Evolutionary conservation across 1,140 invertebrate genomes (phyloP).

Genomic region (Drosophila lacertosa): DNA sequence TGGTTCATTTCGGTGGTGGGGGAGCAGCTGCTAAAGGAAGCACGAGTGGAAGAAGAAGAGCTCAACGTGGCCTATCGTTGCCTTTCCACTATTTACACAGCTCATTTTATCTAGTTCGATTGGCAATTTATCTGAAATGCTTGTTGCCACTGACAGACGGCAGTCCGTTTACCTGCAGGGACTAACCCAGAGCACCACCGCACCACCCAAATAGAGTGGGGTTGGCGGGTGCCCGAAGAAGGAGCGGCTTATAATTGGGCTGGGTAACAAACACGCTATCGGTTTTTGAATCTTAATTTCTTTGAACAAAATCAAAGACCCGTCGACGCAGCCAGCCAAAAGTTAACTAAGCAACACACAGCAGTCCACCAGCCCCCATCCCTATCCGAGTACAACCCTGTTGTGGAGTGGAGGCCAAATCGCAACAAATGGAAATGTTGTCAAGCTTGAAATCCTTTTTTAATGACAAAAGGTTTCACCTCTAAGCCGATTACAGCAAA

Average conservation of each 20-base stretch:
- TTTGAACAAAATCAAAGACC: slow-evolving; percentile 56
- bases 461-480: slow-evolving; percentile 82
- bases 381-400: not conserved
- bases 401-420: slow-evolving; percentile 22
- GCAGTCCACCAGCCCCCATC: not conserved
- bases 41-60: not conserved
- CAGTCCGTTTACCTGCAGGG: slow-evolving; percentile 19
- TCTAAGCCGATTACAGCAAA: slow-evolving; percentile 78
- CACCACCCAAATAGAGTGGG: not conserved
- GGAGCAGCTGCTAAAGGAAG: not conserved
- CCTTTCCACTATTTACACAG: slow-evolving; percentile 77
- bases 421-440: slow-evolving; percentile 81
- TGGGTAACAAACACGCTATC: slow-evolving; percentile 48
- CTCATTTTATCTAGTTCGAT: slow-evolving; percentile 81
- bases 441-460: slow-evolving; percentile 81
- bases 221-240: not conserved
- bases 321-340: slow-evolving; percentile 45
- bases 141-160: slow-evolving; percentile 32
- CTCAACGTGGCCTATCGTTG: slow-evolving; percentile 58
- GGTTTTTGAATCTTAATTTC: slow-evolving; percentile 82
- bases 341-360: slow-evolving; percentile 62
- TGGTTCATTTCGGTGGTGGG: not conserved
- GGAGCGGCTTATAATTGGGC: slow-evolving; percentile 58
- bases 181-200: slow-evolving; percentile 9
- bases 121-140: slow-evolving; percentile 78